Evolutionary conservation across 2,113 vertebrate genomes (phyloP).

Genomic region (Xenopus borealis): DNA sequence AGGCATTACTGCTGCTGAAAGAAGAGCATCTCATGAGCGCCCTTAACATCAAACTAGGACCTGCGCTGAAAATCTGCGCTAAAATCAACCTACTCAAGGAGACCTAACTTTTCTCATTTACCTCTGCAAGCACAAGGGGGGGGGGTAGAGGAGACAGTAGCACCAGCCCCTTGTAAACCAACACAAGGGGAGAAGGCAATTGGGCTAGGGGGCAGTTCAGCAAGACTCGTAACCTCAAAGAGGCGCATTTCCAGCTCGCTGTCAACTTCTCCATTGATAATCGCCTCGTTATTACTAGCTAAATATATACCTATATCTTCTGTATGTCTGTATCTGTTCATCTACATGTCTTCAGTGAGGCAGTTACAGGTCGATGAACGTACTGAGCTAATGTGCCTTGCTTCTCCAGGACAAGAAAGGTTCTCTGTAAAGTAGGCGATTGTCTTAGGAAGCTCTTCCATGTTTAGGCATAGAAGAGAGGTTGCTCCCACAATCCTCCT

Average conservation of each 20-base stretch:
- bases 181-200: background rate
- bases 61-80: slow-evolving; percentile 97
- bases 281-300: slow-evolving; percentile 22
- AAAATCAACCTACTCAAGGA: slow-evolving; percentile 95
- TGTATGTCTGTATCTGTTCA: slow-evolving; percentile 35
- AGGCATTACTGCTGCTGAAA: slow-evolving; percentile 89
- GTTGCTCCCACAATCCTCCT: no score
- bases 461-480: background rate
- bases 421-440: background rate
- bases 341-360: slow-evolving; percentile 1
- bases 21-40: slow-evolving; percentile 98
- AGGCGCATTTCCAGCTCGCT: background rate
- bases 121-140: slow-evolving; percentile 18
- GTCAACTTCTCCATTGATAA: slow-evolving; percentile 12
- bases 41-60: slow-evolving; percentile 97
- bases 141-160: background rate
- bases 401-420: background rate
- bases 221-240: background rate
- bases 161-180: background rate
- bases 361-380: background rate
- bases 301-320: slow-evolving; percentile 43
- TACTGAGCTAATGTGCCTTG: background rate
- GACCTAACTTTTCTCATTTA: slow-evolving; percentile 59
- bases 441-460: background rate
- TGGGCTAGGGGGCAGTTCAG: background rate